Base-by-base conservation (phyloP, 1,140 invertebrate species). In the Phymastichus coffea region DNA sequence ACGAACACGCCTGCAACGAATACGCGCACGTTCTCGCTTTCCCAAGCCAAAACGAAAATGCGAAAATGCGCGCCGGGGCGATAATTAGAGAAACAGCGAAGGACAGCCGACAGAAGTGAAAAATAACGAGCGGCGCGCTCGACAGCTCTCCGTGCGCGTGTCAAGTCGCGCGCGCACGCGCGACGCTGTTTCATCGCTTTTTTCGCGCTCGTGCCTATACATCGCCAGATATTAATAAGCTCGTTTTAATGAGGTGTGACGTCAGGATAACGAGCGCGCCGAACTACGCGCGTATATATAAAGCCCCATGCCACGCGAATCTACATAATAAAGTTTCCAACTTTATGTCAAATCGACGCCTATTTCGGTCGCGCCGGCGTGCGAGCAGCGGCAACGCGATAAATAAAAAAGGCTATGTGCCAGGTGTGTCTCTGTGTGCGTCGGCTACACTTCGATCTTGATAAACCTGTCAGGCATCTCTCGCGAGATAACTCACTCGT, bases 381-480 rank as follows among this genome's bases (percentile, higher is more conserved):
- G 38, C 44, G 46, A 40, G 57, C 38, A 47, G 41, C 49, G 22
- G 38, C 58, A 56, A 46, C 20, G 48, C 51, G 54, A 56, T 53
- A 49, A 62, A 55, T 20, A 44, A 37, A 15, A 43, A 28, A n/a
- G n/a, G n/a, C n/a, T n/a, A n/a, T n/a, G n/a, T n/a, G n/a, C n/a
- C n/a, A n/a, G n/a, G n/a, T n/a, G n/a, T n/a, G n/a, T n/a, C n/a
- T n/a, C n/a, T n/a, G n/a, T n/a, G n/a, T n/a, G n/a, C n/a, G n/a
- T n/a, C n/a, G n/a, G n/a, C n/a, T 60, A 62, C 60, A 65, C 41
- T 61, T 65, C 67, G 15, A 57, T 57, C 56, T 33, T 33, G 72
- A 74, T 74, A 74, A 74, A 74, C 68, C 67, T 68, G 72, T 74
- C 72, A 66, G 58, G 66, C 64, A 65, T 68, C 66, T 68, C 66